Evolutionary conservation across 2,888 invertebrate genomes (phyloP), one percentile per base, ranked within the genome.

Genomic region (Anarsia innoxiella): DNA sequence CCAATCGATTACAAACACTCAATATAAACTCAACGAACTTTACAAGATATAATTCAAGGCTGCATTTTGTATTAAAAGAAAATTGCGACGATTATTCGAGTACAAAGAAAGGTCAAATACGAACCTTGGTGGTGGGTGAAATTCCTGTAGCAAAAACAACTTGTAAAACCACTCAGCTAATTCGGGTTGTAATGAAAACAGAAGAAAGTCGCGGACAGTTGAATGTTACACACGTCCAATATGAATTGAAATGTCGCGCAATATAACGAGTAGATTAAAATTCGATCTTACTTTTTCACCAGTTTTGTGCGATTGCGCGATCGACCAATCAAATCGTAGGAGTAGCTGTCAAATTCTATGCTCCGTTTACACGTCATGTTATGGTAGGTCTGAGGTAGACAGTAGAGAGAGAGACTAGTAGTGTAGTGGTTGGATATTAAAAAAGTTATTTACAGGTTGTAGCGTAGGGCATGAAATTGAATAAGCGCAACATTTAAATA

Each of bases 31-130:
- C 14, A 5, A 6, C 6, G 11, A 6, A 26, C 25, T 12, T 14
- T 25, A 12, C 8, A 15, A n/a, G n/a, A 10, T 13, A 13, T 11
- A 13, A 11, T 15, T 26, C 26, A 26, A 33, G 33, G 33, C 15
- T 12, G 3, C 4, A 19, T 12, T n/a, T n/a, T n/a, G 9, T n/a
- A n/a, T n/a, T n/a, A n/a, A 23, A 11, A 30, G 30, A 36, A 36
- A 36, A 23, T 19, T 13, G 59, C 66, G 68, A 66, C 63, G 57
- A 60, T 56, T 57, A 55, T 53, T 51, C 44, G 49, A 56, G 68
- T 71, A 71, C 68, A 68, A 68, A 67, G 66, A 71, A 76, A 73
- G 73, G 73, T 69, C 69, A 68, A 51, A 53, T 28, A 39, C 30
- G 5, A 28, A 36, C 42, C 39, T 40, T 40, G 39, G 37, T 23